phyloP scores from a whole-genome alignment of 2,113 vertebrate genomes.

The Leptobrachium leishanense region DNA sequence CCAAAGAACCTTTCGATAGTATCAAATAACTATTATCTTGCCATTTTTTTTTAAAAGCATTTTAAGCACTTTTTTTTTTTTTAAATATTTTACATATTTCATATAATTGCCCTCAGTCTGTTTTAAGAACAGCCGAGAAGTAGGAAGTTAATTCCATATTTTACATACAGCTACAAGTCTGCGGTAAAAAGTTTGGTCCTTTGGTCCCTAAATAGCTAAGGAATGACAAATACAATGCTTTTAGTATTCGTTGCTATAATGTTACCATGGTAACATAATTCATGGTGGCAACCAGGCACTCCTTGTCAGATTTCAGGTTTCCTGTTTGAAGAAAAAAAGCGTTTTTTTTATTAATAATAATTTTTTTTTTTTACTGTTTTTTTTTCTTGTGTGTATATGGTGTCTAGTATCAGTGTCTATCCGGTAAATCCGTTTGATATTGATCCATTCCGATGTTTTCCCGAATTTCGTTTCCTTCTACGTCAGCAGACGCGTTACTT shows the following conservation, averaged over 20 bases:
- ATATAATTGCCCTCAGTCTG: conserved; percentile 86
- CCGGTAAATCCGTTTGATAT: conserved; percentile 69
- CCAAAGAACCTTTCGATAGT: conserved; percentile 80
- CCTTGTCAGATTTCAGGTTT: conserved; percentile 75
- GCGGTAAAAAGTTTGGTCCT: conserved; percentile 99
- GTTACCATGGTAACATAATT: conserved; percentile 78
- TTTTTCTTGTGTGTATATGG: conserved; percentile 45
- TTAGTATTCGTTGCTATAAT: conserved; percentile 81
- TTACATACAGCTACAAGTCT: conserved; percentile 96
- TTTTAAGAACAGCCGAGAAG: conserved; percentile 86
- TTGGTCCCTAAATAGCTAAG: conserved; percentile 99
- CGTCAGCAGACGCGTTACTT: conserved; percentile 76
- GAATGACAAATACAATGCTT: conserved; percentile 98
- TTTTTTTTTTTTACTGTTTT: conserved; percentile 5
- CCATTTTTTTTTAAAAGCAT: conserved; percentile 81
- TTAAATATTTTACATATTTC: conserved; percentile 81
- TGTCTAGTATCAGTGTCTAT: conserved; percentile 70
- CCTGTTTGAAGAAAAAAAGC: conserved; percentile 68
- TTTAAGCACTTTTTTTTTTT: conserved; percentile 72
- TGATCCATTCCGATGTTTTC: conserved; percentile 68
- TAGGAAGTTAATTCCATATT: conserved; percentile 85
- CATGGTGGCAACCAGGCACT: conserved; percentile 92
- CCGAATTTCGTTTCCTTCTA: conserved; percentile 69
- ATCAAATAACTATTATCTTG: conserved; percentile 89
- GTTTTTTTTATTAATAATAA: conserved; percentile 43